phyloP scores from a whole-genome alignment of 1,140 invertebrate species.

The Drosophila parabipectinata region DNA sequence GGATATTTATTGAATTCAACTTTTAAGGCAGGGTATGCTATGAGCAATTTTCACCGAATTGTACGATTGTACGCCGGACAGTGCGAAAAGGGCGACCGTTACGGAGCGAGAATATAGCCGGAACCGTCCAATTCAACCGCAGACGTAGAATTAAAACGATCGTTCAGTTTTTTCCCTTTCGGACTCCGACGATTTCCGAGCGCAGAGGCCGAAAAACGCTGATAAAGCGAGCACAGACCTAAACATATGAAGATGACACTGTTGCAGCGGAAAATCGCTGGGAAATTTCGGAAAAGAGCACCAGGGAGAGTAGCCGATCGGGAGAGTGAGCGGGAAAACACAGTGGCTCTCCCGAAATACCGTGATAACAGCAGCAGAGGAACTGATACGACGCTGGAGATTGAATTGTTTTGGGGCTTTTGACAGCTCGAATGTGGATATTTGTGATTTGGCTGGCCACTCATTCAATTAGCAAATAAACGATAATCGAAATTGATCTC shows the following conservation, averaged over 20 bases:
- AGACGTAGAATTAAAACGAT: slow-evolving; percentile 65
- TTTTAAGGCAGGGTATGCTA: slow-evolving; percentile 14
- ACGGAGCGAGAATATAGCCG: slow-evolving; percentile 48
- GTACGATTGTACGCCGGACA: slow-evolving; percentile 32
- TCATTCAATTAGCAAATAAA: slow-evolving; percentile 62
- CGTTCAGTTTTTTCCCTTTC: slow-evolving; percentile 45
- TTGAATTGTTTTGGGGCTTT: slow-evolving; percentile 39
- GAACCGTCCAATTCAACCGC: slow-evolving; percentile 71
- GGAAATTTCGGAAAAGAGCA: slow-evolving; percentile 22
- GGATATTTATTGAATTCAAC: neutral
- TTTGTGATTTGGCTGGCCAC: slow-evolving; percentile 44
- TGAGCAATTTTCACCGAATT: slow-evolving; percentile 35
- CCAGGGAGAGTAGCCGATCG: slow-evolving; percentile 4
- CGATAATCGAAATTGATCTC: slow-evolving; percentile 58
- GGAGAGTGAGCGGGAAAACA: neutral
- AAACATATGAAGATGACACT: slow-evolving; percentile 21
- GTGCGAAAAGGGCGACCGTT: slow-evolving; percentile 26
- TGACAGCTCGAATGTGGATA: slow-evolving; percentile 50
- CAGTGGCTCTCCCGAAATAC: slow-evolving; percentile 1
- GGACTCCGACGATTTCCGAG: slow-evolving; percentile 33
- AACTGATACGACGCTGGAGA: slow-evolving; percentile 49
- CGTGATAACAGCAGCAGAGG: slow-evolving; percentile 44
- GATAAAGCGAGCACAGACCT: slow-evolving; percentile 46
- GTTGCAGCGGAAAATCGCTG: slow-evolving; percentile 38
- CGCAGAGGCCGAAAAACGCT: slow-evolving; percentile 41